A percentile compares a stretch with the other conserved stretches of the same genome.
Conservation (phyloP, 2,888 invertebrate species). For the Periphyllus acericola region DNA sequence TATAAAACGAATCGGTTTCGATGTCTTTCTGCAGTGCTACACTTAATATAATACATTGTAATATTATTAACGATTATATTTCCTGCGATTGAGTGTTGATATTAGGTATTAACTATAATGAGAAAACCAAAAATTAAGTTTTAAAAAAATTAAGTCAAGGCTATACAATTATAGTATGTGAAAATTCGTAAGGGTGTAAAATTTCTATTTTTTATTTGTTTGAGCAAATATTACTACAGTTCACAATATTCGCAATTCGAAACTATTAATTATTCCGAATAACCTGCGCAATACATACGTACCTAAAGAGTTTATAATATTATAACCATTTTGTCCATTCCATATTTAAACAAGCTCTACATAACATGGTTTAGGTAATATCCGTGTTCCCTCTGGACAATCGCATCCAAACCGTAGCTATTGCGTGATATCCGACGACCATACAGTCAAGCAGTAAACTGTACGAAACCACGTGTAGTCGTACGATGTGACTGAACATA, state of each 20-base stretch:
- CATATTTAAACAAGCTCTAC: conserved; percentile 21
- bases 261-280: too few relatives aligned
- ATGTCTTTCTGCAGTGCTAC: neutral
- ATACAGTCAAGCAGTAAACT: neutral
- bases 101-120: neutral
- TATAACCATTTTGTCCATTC: neutral
- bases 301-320: neutral
- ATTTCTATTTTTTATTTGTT: neutral
- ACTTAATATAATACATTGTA: neutral
- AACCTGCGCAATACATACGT: conserved; percentile 10
- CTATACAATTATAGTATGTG: too few relatives aligned
- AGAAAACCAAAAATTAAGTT: neutral
- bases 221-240: neutral
- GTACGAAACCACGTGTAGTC: neutral
- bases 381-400: conserved; percentile 41
- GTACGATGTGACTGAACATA: neutral
- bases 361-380: conserved; percentile 59
- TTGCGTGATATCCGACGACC: conserved; percentile 43
- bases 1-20: neutral
- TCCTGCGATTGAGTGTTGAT: neutral
- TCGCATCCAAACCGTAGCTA: neutral
- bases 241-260: neutral
- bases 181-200: neutral
- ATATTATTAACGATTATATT: neutral
- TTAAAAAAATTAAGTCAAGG: neutral